Evolutionary conservation across 2,888 invertebrate species (phyloP).

Genomic region (Copidosoma aretas): DNA sequence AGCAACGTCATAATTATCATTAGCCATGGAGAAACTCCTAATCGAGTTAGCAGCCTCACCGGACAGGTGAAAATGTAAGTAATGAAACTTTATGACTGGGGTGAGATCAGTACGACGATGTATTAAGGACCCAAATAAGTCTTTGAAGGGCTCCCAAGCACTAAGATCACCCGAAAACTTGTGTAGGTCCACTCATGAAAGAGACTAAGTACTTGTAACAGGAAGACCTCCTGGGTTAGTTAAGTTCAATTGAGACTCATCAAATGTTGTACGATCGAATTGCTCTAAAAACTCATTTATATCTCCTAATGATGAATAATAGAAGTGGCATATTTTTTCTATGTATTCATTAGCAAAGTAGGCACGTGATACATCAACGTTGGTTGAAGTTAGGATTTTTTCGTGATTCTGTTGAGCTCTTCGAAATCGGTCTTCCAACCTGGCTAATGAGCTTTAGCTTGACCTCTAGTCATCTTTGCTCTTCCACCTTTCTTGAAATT

Average conservation of each 20-base stretch:
- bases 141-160: neutral
- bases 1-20: neutral
- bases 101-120: neutral
- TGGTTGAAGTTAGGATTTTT: no score
- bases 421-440: neutral
- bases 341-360: neutral
- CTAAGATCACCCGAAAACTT: no score
- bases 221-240: neutral
- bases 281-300: neutral
- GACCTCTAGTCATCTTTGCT: constrained; percentile 2
- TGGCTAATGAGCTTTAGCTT: neutral
- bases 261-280: no score
- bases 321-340: neutral
- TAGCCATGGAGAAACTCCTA: neutral
- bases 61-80: neutral
- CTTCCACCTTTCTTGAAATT: constrained; percentile 1
- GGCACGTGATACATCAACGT: no score
- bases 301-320: neutral
- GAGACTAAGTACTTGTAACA: no score
- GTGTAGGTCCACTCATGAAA: no score
- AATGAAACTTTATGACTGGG: neutral
- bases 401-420: no score
- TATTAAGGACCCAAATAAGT: neutral
- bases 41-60: neutral
- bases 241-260: neutral